Base-by-base conservation (phyloP, 2,113 vertebrate species). In the Toxostoma redivivum region DNA sequence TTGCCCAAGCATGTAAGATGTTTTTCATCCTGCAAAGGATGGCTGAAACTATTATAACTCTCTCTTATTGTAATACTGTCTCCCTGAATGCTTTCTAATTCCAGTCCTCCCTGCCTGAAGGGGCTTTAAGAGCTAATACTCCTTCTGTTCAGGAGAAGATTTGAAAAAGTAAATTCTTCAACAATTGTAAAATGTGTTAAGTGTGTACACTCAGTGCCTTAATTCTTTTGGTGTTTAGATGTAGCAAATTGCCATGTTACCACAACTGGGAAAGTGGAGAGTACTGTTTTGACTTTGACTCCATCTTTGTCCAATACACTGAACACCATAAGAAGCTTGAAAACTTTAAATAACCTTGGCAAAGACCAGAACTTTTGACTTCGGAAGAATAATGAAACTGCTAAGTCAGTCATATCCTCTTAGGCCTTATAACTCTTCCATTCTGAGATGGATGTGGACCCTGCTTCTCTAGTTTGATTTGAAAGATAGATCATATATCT, bases 141-240 rank as follows among this genome's bases (percentile, higher is more conserved):
- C 27, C 12, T 83, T 53, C 25, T 88, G 25, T 82, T 31, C 28
- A 62, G 48, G 24, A 61, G 76, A 74, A 71, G 14, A 65, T 35
- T 44, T 33, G 30, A 90, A 58, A 69, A 87, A 84, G 48, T 37
- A 73, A 88, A 70, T 79, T 94, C n/a, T 91, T 92, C 33, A 80
- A 8, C 40, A 64, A 2, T 3, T 88, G 38, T 70, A 30, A 82
- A 58, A 48, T 76, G 25, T 2, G 0, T 77, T 67, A 57, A 66
- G 11, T 25, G 24, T 78, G n/a, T 47, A 27, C 57, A 51, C 44
- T 65, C 6, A 81, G 15, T 40, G n/a, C 28, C 19, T 57, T 65
- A 16, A 38, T 35, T 40, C 70, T 86, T 61, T 70, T 8, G 33
- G n/a, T 82, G 6, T 64, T 90, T 42, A 44, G 33, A 21, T 51